Evolutionary conservation across 2,113 vertebrate genomes (phyloP), one percentile per base, ranked within the genome.

Genomic region (Nerophis lumbriciformis): DNA sequence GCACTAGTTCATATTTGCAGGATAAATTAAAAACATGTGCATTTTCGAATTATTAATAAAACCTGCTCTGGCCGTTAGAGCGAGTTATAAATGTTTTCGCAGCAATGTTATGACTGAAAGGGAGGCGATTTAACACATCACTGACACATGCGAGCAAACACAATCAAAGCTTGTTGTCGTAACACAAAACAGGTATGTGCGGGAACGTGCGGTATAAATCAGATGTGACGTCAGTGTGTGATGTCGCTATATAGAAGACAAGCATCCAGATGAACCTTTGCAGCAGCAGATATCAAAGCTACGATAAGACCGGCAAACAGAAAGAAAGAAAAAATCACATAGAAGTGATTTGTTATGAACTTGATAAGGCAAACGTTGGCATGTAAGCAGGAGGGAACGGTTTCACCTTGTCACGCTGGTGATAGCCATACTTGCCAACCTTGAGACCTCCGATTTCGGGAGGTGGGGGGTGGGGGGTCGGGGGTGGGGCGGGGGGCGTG

Each of bases 281-380:
- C 53, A 56, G 61, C 62, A 48, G 74, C 52, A 56, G 57, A 71
- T 71, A 16, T 54, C 35, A 68, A 61, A 63, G 42, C 0, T 0
- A 48, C 61, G 67, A 77, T 71, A 56, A 58, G 9, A 14, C 6
- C 61, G 3, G 47, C 66, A 63, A 75, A 58, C 48, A 68, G 16
- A 15, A 51, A 59, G 4, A 28, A 28, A 28, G 3, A 57, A 45
- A 38, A 49, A 63, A 35, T 36, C 53, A 39, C 55, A 54, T n/a
- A 49, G 16, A 56, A 48, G 54, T 48, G 47, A 53, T 68, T 65
- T 70, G 59, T 64, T 59, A 21, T 66, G 37, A 16, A 60, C 35
- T 4, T 50, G 76, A 79, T 75, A 61, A 63, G 71, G 74, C 37
- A 61, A 69, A 48, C 3, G 4, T n/a, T 42, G 16, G 50, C 66